Evolutionary conservation across 2,888 invertebrate species (phyloP), one percentile per base, ranked within the genome.

Genomic region (Cacoxenus indagator): DNA sequence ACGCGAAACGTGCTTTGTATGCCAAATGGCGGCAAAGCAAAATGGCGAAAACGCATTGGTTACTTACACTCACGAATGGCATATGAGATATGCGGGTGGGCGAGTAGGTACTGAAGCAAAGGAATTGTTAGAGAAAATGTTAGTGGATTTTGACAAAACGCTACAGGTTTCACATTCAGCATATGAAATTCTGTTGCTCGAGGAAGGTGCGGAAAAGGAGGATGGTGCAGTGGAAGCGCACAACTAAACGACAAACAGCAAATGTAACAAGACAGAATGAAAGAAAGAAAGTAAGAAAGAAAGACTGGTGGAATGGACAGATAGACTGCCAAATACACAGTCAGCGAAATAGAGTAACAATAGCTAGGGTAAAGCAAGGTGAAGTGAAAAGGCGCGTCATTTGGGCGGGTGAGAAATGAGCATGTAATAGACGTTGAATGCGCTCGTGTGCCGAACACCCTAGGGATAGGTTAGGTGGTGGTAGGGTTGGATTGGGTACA

Each of bases 111-210:
- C 4, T 24, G 48, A 5, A 31, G 54, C 65, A 37, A 37, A 14
- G 19, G 17, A 11, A 62, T 43, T n/a, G 45, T 43, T 43, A n/a
- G 3, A 43, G 45, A 17, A 19, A 48, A 14, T 48, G 48, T 55
- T 55, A 43, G 43, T 22, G 26, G 66, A 57, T 45, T 45, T 57
- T 66, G 45, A 45, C 66, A 57, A 45, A 55, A 66, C 8, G 66
- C 57, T 66, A 57, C 57, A 66, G 66, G 57, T 66, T 57, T 57
- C 27, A 61, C 59, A 61, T 61, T 31, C 22, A 37, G 59, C 37
- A 37, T 19, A 37, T 26, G 55, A 55, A 55, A 27, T 55, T 26
- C 11, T 27, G 55, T 14, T 55, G 55, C 19, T 8, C 55, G 2
- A 55, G 55, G 14, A 4, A 26, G 19, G 37, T 37, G 37, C 9